Percentiles rank a stretch among this genome's conserved stretches.
Evolutionary conservation across 2,888 invertebrate genomes (phyloP).

Genomic region (Ennomos fuscantarius): DNA sequence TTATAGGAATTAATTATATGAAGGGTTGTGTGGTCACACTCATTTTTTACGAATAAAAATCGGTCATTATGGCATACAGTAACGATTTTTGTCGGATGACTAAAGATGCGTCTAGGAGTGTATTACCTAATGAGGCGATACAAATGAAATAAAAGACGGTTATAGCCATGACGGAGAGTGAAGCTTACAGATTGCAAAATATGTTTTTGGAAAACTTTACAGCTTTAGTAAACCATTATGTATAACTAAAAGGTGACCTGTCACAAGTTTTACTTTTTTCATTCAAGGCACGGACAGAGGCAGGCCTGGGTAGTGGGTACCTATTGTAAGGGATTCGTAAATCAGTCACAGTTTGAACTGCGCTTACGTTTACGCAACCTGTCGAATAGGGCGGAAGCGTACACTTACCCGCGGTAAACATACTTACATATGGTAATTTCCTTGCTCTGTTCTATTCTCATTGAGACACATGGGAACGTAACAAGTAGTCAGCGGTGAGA

Average conservation of each 20-base stretch:
- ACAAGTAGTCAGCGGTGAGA: slow-evolving; percentile 30
- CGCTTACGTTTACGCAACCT: slow-evolving; percentile 38
- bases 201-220: too few relatives aligned
- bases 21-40: too few relatives aligned
- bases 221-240: slow-evolving; percentile 16
- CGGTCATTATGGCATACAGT: too few relatives aligned
- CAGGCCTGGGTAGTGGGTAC: not conserved
- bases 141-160: too few relatives aligned
- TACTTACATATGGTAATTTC: slow-evolving; percentile 51
- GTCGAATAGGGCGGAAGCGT: slow-evolving; percentile 58
- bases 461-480: slow-evolving; percentile 20
- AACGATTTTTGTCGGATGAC: too few relatives aligned
- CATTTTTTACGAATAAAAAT: too few relatives aligned
- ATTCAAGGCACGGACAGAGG: slow-evolving; percentile 17
- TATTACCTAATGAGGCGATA: too few relatives aligned
- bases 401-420: slow-evolving; percentile 7
- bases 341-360: slow-evolving; percentile 37
- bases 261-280: slow-evolving; percentile 19
- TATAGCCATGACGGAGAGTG: too few relatives aligned
- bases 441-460: slow-evolving; percentile 45
- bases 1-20: too few relatives aligned
- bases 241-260: slow-evolving; percentile 18
- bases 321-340: slow-evolving; percentile 39
- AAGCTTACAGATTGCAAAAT: too few relatives aligned
- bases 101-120: too few relatives aligned